Evolutionary conservation across 37 sponge, comb jelly and placozoan genomes (phyloP).

Genomic region (Ianthella basta): DNA sequence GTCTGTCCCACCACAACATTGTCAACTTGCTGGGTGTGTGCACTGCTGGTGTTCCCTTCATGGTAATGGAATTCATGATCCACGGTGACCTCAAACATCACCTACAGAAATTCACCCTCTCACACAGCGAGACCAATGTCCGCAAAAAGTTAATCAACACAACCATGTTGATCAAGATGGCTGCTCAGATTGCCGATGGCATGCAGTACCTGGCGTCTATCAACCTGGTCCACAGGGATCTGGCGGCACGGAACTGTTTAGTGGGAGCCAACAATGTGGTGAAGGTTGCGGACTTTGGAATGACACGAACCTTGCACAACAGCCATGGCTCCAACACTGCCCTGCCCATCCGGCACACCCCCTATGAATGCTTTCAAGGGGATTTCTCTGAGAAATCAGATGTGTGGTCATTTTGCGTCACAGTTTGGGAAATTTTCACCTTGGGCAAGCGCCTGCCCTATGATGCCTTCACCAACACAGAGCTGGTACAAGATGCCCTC

Average conservation of each 20-base stretch:
- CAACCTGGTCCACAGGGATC: conserved; percentile 78
- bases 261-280: conserved; percentile 69
- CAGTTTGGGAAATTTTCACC: conserved; percentile 88
- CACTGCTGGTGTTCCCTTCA: conserved; percentile 13
- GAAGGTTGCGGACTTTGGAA: conserved; percentile 88
- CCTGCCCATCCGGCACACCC: conserved; percentile 85
- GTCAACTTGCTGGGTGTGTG: conserved; percentile 76
- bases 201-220: conserved; percentile 82
- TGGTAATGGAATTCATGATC: conserved; percentile 52
- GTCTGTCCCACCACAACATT: conserved; percentile 73
- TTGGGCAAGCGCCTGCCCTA: conserved; percentile 70
- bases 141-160: background rate
- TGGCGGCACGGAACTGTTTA: conserved; percentile 84
- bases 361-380: conserved; percentile 84
- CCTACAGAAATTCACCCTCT: background rate
- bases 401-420: conserved; percentile 64
- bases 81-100: conserved; percentile 20
- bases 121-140: background rate
- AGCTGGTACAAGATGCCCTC: conserved; percentile 68
- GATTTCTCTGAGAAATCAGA: conserved; percentile 77
- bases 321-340: conserved; percentile 58
- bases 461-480: conserved; percentile 62
- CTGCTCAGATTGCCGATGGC: conserved; percentile 72
- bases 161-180: conserved; percentile 54
- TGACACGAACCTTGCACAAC: conserved; percentile 71